Evolutionary conservation across 2,113 vertebrate genomes (phyloP).

Genomic region (Gymnocephalus cernua): DNA sequence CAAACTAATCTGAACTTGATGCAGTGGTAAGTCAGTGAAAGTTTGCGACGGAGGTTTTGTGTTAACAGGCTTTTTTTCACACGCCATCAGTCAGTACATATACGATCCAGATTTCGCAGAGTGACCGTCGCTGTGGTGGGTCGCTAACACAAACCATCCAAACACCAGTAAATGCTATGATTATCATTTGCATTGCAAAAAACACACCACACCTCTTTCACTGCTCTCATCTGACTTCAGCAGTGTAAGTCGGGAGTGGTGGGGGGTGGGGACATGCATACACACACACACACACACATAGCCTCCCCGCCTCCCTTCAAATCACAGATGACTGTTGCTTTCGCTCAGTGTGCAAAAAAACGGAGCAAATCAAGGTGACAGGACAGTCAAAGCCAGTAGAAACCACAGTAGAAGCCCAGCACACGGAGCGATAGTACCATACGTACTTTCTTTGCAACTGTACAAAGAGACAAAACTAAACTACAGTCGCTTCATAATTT

Average conservation of each 20-base stretch:
- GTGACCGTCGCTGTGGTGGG: not conserved
- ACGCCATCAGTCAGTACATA: not conserved
- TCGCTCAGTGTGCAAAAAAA: constrained; percentile 74
- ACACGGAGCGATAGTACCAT: constrained; percentile 16
- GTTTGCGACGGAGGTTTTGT: constrained; percentile 14
- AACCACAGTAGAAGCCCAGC: constrained; percentile 31
- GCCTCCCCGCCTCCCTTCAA: constrained; percentile 16
- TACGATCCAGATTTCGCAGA: not conserved
- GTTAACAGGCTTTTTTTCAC: constrained; percentile 28
- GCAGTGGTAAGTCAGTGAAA: not conserved
- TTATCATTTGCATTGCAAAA: constrained; percentile 84
- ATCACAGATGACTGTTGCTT: constrained; percentile 59
- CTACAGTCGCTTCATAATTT: too few species aligned
- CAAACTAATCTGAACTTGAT: not conserved
- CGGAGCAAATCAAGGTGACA: constrained; percentile 68
- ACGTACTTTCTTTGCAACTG: too few species aligned
- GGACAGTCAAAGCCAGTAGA: constrained; percentile 21
- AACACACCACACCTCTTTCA: constrained; percentile 20
- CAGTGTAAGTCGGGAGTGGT: constrained; percentile 37
- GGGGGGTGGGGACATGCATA: constrained; percentile 32
- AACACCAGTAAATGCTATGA: constrained; percentile 66
- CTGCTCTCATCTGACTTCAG: constrained; percentile 38
- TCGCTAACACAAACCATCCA: constrained; percentile 8
- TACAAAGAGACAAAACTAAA: constrained; percentile 4
- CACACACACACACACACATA: constrained; percentile 21